phyloP scores from a whole-genome alignment of 2,797 vertebrate genomes.

The Atherinosoma microstoma region DNA sequence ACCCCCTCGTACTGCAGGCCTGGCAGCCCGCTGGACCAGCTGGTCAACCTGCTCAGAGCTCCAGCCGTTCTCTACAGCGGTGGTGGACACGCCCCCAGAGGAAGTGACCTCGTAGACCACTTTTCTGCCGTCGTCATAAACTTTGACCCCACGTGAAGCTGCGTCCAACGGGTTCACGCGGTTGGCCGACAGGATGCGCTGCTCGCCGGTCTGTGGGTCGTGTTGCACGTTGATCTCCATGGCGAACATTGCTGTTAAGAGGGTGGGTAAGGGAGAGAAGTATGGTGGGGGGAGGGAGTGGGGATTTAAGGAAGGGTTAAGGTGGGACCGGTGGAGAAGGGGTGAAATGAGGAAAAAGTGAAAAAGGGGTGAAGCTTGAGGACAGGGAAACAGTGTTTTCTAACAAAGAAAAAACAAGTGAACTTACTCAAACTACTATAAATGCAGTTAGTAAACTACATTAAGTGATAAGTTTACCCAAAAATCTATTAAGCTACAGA shows the following conservation, averaged over 20 bases:
- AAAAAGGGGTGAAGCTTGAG: constrained; percentile 60
- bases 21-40: constrained; percentile 90
- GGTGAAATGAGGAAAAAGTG: constrained; percentile 54
- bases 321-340: constrained; percentile 32
- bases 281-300: constrained; percentile 4
- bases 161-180: constrained; percentile 89
- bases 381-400: constrained; percentile 48
- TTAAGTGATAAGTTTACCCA: background rate
- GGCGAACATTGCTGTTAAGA: constrained; percentile 93
- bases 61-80: constrained; percentile 91
- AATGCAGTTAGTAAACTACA: constrained; percentile 41
- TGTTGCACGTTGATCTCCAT: constrained; percentile 99
- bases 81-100: constrained; percentile 87
- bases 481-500: constrained; percentile 7
- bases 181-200: constrained; percentile 92
- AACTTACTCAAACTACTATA: constrained; percentile 3
- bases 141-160: constrained; percentile 92
- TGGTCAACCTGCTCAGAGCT: constrained; percentile 92
- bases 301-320: constrained; percentile 32
- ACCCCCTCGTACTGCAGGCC: constrained; percentile 79
- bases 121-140: constrained; percentile 95
- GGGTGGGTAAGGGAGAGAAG: constrained; percentile 58
- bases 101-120: constrained; percentile 93
- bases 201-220: constrained; percentile 94
- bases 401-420: constrained; percentile 17